Evolutionary conservation across 2,113 vertebrate species (phyloP).

Genomic region (Eubucco bourcierii): DNA sequence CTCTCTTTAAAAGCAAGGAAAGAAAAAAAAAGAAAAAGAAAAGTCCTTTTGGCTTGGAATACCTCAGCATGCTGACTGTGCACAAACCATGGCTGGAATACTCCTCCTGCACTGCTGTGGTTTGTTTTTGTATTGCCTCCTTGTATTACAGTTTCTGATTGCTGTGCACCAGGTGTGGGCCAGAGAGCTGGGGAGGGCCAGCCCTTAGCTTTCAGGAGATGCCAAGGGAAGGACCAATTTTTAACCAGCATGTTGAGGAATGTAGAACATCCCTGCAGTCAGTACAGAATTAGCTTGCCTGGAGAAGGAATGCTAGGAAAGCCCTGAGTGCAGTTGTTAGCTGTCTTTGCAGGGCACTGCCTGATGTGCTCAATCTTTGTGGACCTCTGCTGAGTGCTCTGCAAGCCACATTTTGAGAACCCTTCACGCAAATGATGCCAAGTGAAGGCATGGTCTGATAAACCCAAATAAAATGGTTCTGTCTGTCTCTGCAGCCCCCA

Average conservation of each 20-base stretch:
- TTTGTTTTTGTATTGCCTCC: conserved; percentile 54
- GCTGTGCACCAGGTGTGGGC: neutral
- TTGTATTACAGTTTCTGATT: conserved; percentile 29
- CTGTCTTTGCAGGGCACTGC: neutral
- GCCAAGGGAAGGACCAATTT: neutral
- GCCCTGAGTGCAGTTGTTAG: neutral
- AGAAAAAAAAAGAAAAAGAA: neutral
- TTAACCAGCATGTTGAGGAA: neutral
- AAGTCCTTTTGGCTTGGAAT: conserved; percentile 21
- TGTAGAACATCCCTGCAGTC: neutral
- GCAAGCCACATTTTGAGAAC: neutral
- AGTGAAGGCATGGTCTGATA: neutral
- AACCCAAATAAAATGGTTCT: neutral
- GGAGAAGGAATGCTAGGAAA: neutral
- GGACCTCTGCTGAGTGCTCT: neutral
- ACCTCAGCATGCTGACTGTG: conserved; percentile 62
- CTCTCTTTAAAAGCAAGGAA: conserved; percentile 28
- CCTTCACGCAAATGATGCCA: neutral
- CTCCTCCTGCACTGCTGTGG: conserved; percentile 9
- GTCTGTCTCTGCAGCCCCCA: neutral
- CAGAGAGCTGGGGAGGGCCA: conserved; percentile 20
- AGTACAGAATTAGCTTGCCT: neutral
- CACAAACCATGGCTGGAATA: conserved; percentile 40
- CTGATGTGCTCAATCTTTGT: neutral
- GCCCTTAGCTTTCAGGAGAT: conserved; percentile 9